Evolutionary conservation across 1,140 invertebrate species (phyloP).

Genomic region (Bombus picipes): DNA sequence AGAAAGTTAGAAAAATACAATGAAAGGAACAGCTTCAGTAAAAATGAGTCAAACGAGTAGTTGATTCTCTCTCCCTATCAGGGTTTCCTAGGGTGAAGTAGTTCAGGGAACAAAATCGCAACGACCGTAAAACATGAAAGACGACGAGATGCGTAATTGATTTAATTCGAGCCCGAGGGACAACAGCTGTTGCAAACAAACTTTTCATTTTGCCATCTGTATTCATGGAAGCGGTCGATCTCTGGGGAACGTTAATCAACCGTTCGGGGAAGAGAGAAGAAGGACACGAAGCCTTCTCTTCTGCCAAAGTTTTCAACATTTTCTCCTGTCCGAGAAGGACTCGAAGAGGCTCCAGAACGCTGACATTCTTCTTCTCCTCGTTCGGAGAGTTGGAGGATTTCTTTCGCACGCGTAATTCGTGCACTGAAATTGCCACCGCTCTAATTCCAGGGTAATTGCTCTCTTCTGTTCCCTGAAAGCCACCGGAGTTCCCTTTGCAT

Average conservation of each 20-base stretch:
- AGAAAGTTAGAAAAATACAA: too few species aligned
- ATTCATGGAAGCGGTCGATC: conserved; percentile 39
- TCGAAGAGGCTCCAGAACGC: not conserved
- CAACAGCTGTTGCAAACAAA: conserved; percentile 42
- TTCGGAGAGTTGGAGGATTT: conserved; percentile 52
- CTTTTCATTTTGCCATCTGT: conserved; percentile 45
- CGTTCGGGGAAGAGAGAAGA: not conserved
- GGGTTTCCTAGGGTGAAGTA: not conserved
- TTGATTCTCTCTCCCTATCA: not conserved
- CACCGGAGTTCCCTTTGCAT: conserved; percentile 63
- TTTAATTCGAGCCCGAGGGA: conserved; percentile 43
- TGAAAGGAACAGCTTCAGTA: not conserved
- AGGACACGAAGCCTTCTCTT: not conserved
- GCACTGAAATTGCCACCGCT: conserved; percentile 68
- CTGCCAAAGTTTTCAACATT: conserved; percentile 45
- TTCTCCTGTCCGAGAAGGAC: not conserved
- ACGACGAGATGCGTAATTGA: conserved; percentile 40
- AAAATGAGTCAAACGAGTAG: not conserved
- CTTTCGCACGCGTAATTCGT: conserved; percentile 74
- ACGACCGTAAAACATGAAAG: conserved; percentile 13
- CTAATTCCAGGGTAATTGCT: conserved; percentile 78
- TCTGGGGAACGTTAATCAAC: conserved; percentile 22
- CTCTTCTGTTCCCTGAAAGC: conserved; percentile 66
- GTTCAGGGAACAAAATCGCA: not conserved
- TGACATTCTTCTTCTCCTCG: conserved; percentile 58